Base-by-base conservation (phyloP, 1,140 invertebrate species). In the Aricia agestis region DNA sequence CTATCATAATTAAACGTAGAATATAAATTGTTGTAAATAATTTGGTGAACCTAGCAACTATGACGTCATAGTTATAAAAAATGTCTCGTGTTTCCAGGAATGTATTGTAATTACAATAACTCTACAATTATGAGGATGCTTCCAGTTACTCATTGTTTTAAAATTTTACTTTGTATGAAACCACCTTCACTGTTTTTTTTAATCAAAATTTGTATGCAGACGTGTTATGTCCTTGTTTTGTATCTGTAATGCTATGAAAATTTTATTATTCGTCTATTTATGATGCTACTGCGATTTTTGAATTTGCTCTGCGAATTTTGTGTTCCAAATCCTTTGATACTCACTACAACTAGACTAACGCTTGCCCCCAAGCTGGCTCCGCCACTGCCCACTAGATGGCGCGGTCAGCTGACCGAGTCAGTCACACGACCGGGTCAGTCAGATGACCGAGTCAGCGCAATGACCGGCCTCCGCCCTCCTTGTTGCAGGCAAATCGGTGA, bases 401-500 rank as follows among this genome's bases (percentile, higher is more conserved):
- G 45, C 45, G 45, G 45, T 52, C 45, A 52, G 45, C 45, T 52
- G 45, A 52, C 45, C 45, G 45, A 52, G 45, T 52, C 45, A 52
- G 45, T 52, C 45, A 52, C 2, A 52, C 13, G 45, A 52, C 45
- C 45, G 45, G 45, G 45, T 52, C 45, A 52, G 11, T 52, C 45
- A 15, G 45, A 11, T 15, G 45, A 52, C 45, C 45, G 45, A 52
- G 45, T 52, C 45, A 52, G 45, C 70, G 69, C 73, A 82, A 78
- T 84, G 76, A 82, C 82, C 82, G 83, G 83, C 82, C 80, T 80
- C 76, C 80, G 78, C 74, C 78, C 74, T 87, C 78, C 74, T 90
- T 88, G 85, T 92, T 93, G 74, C 93, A 94, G 93, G 93, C 84
- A 94, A 94, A 89, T 93, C 93, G 87, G 93, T 92, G 87, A 94